These are phyloP conservation scores for Crenuchus spilurus DNA, from an alignment of 2,797 vertebrate genomes.

Conservation along the genomic window DNA sequence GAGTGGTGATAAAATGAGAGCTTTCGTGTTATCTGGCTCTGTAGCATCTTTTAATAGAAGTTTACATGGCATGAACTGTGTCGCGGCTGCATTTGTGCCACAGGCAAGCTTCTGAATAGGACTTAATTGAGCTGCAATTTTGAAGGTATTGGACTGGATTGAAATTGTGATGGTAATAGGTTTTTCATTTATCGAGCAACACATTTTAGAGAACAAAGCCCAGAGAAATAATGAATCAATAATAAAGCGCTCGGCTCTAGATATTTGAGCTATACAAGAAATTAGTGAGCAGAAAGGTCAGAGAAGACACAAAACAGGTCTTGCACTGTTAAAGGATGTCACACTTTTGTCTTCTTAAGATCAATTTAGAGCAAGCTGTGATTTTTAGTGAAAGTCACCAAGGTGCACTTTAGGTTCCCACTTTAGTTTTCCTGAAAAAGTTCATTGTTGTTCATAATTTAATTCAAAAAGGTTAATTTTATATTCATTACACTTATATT, in stretches of 20 bases:
- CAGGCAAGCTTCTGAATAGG: slow-evolving; percentile 34
- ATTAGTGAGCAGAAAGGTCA: slow-evolving; percentile 9
- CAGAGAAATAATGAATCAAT: slow-evolving; percentile 34
- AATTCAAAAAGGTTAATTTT: too few species aligned
- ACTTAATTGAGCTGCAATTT: slow-evolving; percentile 46
- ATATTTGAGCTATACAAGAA: slow-evolving; percentile 12
- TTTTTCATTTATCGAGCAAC: slow-evolving; percentile 26
- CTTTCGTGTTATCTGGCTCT: slow-evolving; percentile 50
- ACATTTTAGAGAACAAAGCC: slow-evolving; percentile 20
- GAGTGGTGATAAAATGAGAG: slow-evolving; percentile 33
- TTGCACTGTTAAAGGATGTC: slow-evolving; percentile 9
- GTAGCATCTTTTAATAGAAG: slow-evolving; percentile 57
- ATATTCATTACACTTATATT: too few species aligned
- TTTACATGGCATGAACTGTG: slow-evolving; percentile 49
- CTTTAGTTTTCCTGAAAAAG: too few species aligned
- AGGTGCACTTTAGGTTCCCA: not conserved
- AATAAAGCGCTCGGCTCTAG: not conserved
- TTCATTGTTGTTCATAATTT: too few species aligned
- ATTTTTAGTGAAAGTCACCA: not conserved
- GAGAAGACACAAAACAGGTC: not conserved
- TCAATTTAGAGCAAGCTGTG: not conserved
- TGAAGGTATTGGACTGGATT: slow-evolving; percentile 27
- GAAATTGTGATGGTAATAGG: slow-evolving; percentile 33
- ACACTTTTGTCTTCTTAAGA: not conserved
- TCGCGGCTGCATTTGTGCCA: slow-evolving; percentile 42